Evolutionary conservation across 2,888 invertebrate genomes (phyloP), one percentile per base, ranked within the genome.

Genomic region (Apamea crenata): DNA sequence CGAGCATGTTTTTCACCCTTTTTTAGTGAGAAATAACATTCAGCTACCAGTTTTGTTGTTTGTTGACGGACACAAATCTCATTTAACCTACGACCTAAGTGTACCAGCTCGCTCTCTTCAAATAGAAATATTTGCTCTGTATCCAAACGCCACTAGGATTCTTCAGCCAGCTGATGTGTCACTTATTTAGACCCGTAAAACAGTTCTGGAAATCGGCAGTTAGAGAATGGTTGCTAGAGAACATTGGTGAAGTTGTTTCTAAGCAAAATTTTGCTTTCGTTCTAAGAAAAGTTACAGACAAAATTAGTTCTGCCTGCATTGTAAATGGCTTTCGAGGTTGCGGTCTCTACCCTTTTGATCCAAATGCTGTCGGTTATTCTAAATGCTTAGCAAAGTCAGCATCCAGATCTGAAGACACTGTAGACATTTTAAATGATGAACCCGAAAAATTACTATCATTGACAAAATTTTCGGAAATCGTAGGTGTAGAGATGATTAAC

Each of bases 11-110:
- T n/a, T 25, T 25, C 29, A 61, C 4, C 61, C n/a, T 1, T 25
- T 61, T 61, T 29, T 61, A 16, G n/a, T 59, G 56, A 59, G 12
- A 53, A 67, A 40, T 16, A 67, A 67, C 25, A 67, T 67, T 18
- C 16, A n/a, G 14, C 16, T 67, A 14, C 67, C 67, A 18, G 67
- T 67, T 25, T 7, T 67, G n/a, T 25, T 67, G 16, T 67, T 67
- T 67, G 67, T 67, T 25, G 44, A 44, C 44, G 67, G 67, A 8
- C 67, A 44, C 16, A 67, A 67, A 44, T 40, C 67, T 44, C 44
- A 67, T 44, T n/a, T 67, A 44, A 67, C 67, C 16, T 40, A 40
- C 16, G 44, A 67, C 2, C 16, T 67, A 44, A 44, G 44, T n/a
- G 44, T 44, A 67, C 44, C 44, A n/a, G 40, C 40, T n/a, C 67